Conservation (phyloP, 2,113 vertebrate species). For the Hyperoodon ampullatus region DNA sequence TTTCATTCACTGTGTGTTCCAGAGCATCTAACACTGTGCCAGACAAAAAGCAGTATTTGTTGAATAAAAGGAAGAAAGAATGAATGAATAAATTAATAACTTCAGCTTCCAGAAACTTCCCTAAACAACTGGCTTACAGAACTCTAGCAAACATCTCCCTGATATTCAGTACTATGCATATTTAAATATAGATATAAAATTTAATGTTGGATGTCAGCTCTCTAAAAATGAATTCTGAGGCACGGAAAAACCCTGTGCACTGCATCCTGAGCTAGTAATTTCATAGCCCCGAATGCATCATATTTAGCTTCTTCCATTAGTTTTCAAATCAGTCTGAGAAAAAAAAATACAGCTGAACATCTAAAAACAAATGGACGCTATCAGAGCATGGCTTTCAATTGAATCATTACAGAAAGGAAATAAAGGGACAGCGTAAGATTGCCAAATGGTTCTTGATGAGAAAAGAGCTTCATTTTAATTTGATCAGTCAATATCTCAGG, state of each 20-base stretch:
- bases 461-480: constrained; percentile 53
- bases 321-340: background rate
- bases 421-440: background rate
- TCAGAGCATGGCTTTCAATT: background rate
- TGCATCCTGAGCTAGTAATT: background rate
- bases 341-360: background rate
- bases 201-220: background rate
- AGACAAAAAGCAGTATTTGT: background rate
- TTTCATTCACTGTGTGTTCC: background rate
- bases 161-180: background rate
- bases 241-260: background rate
- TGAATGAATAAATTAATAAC: background rate
- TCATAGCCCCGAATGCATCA: background rate
- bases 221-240: constrained; percentile 24
- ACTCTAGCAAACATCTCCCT: background rate
- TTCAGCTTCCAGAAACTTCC: background rate
- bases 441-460: background rate
- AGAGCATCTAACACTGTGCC: background rate
- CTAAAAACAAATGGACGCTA: constrained; percentile 25
- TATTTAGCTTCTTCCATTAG: constrained; percentile 39
- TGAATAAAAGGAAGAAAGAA: background rate
- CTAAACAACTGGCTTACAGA: background rate
- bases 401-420: constrained; percentile 23
- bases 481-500: constrained; percentile 5
- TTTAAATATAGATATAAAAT: background rate